Evolutionary conservation across 2,888 invertebrate genomes (phyloP), one percentile per base, ranked within the genome.

Genomic region (Syritta pipiens): DNA sequence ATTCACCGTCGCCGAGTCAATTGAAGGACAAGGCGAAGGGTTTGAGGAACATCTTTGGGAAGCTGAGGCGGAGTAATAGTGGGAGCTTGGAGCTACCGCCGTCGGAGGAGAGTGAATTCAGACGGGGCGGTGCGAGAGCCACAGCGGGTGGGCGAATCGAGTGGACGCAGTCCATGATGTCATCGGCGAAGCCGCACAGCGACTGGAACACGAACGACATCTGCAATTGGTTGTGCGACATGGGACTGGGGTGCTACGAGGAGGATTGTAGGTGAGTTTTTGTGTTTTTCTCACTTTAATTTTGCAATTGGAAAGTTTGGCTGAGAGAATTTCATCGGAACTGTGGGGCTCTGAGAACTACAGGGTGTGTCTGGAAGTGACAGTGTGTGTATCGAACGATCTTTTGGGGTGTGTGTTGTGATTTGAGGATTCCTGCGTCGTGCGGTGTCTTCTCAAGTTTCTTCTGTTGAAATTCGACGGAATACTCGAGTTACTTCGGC

Each of bases 121-220:
- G 91, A 77, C 90, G 95, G 44, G 93, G 94, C 1, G 94, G 93
- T 4, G 90, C 94, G 17, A 89, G 95, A 82, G 93, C 94, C 7
- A 94, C 94, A n/a, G 93, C 94, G 65, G 92, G 92, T 30, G 92
- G 93, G 30, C 90, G 95, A 59, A 91, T 95, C 12, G 93, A 93
- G 51, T 92, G 92, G 91, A 82, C 84, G 4, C 87, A 86, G 49
- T 82, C 83, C 7, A 81, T 84, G 4, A 67, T 74, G 72, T 82
- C 72, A 2, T 82, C 83, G 2, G 86, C 93, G 63, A 92, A 93
- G 83, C 94, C 95, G 68, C 94, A 97, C 83, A 90, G 91, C 0
- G 92, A 94, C 81, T 95, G 97, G 94, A 94, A 95, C 85, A 91
- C 92, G 17, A 94, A 95, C 60, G 94, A 94, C 35, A 91, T 96